Evolutionary conservation across 2,113 vertebrate genomes (phyloP).

Genomic region (Hemiscyllium ocellatum): DNA sequence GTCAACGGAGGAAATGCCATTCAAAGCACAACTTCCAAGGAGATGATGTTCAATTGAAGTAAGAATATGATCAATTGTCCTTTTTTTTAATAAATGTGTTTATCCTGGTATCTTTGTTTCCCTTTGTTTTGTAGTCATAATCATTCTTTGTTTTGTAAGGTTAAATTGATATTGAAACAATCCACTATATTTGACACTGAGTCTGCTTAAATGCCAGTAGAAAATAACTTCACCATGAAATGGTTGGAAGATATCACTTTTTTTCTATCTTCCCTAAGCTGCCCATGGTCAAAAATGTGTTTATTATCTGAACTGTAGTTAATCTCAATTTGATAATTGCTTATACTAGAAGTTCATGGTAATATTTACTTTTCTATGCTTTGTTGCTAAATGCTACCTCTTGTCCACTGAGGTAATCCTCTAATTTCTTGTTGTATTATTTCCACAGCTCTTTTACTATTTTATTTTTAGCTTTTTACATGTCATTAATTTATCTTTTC

Average conservation of each 20-base stretch:
- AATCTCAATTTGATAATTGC: neutral
- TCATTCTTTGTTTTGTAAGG: neutral
- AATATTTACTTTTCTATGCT: neutral
- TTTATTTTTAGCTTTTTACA: neutral
- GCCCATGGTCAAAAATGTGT: neutral
- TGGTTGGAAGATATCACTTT: neutral
- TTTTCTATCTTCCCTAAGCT: neutral
- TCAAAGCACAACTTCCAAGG: neutral
- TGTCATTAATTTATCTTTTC: neutral
- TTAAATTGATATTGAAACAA: neutral
- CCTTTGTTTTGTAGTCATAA: neutral
- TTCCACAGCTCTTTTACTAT: neutral
- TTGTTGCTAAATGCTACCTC: too few relatives aligned
- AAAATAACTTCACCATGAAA: neutral
- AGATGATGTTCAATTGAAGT: constrained; percentile 8
- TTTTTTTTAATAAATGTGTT: neutral
- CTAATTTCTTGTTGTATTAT: neutral
- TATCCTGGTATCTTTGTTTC: neutral
- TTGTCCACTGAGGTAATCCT: neutral
- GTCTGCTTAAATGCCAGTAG: too few relatives aligned
- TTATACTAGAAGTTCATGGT: too few relatives aligned
- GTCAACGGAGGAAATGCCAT: constrained; percentile 26
- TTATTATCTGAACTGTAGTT: neutral
- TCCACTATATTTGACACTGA: too few relatives aligned
- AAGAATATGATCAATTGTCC: neutral